These are phyloP conservation scores for Myopa testacea DNA, from an alignment of 2,888 invertebrate species.

Conservation along the genomic window DNA sequence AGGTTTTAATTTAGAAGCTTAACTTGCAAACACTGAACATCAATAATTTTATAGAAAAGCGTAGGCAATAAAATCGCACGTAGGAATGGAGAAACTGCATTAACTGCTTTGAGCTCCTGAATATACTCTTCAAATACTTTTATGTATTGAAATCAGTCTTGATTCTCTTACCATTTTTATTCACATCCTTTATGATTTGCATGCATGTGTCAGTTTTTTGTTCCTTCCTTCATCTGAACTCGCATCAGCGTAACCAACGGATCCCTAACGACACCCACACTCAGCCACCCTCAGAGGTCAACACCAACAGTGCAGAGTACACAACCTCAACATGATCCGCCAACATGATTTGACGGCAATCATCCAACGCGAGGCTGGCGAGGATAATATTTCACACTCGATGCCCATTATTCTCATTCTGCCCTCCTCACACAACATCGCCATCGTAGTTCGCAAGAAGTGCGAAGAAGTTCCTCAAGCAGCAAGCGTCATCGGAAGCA, in stretches of 20 bases:
- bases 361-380: conserved; percentile 22
- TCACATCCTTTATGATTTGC: too few relatives aligned
- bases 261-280: background rate
- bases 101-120: too few relatives aligned
- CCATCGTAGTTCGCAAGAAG: conserved; percentile 18
- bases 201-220: too few relatives aligned
- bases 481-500: background rate
- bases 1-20: too few relatives aligned
- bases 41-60: too few relatives aligned
- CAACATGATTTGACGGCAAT: conserved; percentile 25
- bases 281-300: background rate
- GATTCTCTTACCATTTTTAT: too few relatives aligned
- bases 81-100: too few relatives aligned
- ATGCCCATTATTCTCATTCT: conserved; percentile 1
- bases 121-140: too few relatives aligned
- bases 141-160: too few relatives aligned
- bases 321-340: conserved; percentile 1
- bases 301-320: background rate
- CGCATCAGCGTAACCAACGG: background rate
- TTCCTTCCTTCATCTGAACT: too few relatives aligned
- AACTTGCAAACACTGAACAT: too few relatives aligned
- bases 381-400: conserved; percentile 30
- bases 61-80: too few relatives aligned
- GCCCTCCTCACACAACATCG: background rate
- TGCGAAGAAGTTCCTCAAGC: background rate